Evolutionary conservation across 2,888 invertebrate genomes (phyloP).

Genomic region (Trimorus sp.): DNA sequence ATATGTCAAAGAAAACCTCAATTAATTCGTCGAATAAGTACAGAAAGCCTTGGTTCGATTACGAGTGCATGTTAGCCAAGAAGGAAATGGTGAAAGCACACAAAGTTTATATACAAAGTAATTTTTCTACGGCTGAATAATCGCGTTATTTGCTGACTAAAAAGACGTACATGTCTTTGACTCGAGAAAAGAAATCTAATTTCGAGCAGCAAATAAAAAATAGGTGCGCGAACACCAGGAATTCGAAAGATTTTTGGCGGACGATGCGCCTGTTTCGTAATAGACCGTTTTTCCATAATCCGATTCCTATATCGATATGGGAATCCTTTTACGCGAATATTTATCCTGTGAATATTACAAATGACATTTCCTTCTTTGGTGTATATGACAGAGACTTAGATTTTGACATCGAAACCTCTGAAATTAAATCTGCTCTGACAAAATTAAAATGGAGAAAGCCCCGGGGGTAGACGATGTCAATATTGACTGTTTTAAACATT

Average conservation of each 20-base stretch:
- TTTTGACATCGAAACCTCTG: not conserved
- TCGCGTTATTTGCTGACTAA: conserved; percentile 1
- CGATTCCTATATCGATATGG: conserved; percentile 5
- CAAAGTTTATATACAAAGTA: conserved; percentile 5
- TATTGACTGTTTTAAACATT: conserved; percentile 1
- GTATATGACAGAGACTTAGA: too few species aligned
- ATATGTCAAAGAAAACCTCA: not conserved
- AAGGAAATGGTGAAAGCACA: not conserved
- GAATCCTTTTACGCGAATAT: conserved; percentile 10
- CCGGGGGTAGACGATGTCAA: conserved; percentile 8
- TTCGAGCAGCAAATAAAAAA: conserved; percentile 13
- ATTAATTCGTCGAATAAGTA: not conserved
- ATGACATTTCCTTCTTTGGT: too few species aligned
- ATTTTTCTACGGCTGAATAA: not conserved
- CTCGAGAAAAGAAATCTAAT: not conserved
- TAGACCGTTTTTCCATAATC: conserved; percentile 1
- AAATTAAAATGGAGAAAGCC: conserved; percentile 1
- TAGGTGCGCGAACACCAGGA: conserved; percentile 19
- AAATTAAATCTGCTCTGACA: not conserved
- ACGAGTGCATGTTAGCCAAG: conserved; percentile 1
- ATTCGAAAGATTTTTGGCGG: conserved; percentile 16
- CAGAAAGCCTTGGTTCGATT: conserved; percentile 4
- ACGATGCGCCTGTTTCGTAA: not conserved
- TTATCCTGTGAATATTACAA: not conserved
- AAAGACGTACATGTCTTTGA: not conserved